phyloP scores from a whole-genome alignment of 2,797 vertebrate genomes.

The Manis crassicaudata region DNA sequence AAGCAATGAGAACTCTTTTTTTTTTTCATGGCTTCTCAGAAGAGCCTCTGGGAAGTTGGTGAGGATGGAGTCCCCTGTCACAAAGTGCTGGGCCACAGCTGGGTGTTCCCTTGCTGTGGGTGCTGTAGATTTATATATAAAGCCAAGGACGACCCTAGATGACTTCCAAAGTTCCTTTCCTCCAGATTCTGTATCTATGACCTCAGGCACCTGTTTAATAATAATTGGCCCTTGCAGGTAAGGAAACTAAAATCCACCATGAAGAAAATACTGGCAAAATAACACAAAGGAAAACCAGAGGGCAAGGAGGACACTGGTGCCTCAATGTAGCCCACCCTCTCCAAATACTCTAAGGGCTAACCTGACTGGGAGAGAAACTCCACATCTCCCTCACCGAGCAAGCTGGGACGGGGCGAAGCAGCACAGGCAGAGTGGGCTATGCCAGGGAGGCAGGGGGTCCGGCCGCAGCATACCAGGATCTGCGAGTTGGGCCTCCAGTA shows the following conservation, averaged over 20 bases:
- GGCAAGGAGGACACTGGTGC: not conserved
- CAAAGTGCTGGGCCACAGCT: not conserved
- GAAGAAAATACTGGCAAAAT: not conserved
- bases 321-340: not conserved
- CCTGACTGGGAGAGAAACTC: not conserved
- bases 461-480: conserved; percentile 90
- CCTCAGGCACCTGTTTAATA: not conserved
- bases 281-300: not conserved
- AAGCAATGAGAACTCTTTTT: not conserved
- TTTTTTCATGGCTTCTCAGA: not conserved
- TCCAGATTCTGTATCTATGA: not conserved
- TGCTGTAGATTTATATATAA: not conserved
- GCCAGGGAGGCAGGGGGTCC: not conserved
- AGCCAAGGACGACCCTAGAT: not conserved
- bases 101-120: not conserved
- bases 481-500: conserved; percentile 99
- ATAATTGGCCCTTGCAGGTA: not conserved
- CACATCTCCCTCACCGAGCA: not conserved
- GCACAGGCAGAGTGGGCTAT: not conserved
- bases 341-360: not conserved
- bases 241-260: not conserved
- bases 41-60: not conserved
- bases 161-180: not conserved
- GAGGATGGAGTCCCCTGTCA: not conserved
- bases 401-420: not conserved